Percentiles rank a stretch among this genome's conserved stretches.
phyloP scores from a whole-genome alignment of 2,797 vertebrate genomes.

The Cercopithecus hamlyni region DNA sequence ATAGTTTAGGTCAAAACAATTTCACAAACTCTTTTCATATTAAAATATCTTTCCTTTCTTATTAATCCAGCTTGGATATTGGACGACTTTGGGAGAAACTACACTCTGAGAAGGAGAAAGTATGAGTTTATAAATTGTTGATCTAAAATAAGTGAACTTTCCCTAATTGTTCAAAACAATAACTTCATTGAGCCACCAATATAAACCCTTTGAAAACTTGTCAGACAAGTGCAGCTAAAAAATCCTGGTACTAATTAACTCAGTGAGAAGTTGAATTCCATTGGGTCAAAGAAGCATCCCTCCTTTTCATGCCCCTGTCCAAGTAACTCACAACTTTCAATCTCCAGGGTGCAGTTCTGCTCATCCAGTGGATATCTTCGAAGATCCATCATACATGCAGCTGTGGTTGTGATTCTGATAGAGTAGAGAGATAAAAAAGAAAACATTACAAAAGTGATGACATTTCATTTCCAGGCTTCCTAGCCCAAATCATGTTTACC shows the following conservation, averaged over 20 bases:
- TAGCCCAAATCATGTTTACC: background rate
- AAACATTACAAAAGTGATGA: background rate
- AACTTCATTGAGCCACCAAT: background rate
- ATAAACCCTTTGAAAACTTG: conserved; percentile 26
- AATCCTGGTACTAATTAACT: background rate
- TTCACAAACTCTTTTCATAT: background rate
- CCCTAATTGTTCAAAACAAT: background rate
- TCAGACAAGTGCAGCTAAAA: background rate
- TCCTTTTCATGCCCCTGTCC: conserved; percentile 59
- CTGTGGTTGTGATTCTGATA: conserved; percentile 94
- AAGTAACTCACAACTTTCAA: conserved; percentile 95
- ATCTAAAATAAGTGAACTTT: conserved; percentile 30
- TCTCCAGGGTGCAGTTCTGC: conserved; percentile 97
- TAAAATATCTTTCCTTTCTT: background rate
- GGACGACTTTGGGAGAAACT: background rate
- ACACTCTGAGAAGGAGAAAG: background rate
- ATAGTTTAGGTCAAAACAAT: background rate
- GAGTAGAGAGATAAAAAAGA: conserved; percentile 35
- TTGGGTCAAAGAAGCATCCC: background rate
- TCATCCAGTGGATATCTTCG: conserved; percentile 96
- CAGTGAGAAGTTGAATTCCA: background rate
- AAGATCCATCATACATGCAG: conserved; percentile 98
- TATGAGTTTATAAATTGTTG: background rate
- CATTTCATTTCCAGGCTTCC: background rate
- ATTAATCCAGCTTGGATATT: background rate